Percentiles rank a stretch among this genome's conserved stretches.
phyloP scores from a whole-genome alignment of 2,888 invertebrate genomes.

The Oligia latruncula region DNA sequence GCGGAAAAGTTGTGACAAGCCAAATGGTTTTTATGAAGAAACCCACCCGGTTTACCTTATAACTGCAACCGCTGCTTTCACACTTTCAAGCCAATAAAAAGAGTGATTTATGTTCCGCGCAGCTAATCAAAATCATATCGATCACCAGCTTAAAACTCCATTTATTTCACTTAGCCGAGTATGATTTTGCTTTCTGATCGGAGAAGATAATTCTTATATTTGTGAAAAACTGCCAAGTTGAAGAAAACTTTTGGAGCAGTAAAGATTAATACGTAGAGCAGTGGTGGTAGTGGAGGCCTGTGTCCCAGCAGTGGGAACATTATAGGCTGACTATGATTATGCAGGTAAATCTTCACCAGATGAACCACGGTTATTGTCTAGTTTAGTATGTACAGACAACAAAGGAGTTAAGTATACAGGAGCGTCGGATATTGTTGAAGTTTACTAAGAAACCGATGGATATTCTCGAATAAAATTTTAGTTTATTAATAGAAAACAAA shows the following conservation, averaged over 20 bases:
- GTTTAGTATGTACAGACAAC: too few relatives aligned
- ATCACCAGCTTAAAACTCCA: conserved; percentile 12
- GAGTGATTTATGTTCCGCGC: conserved; percentile 20
- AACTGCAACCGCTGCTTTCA: not conserved
- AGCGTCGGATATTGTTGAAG: too few relatives aligned
- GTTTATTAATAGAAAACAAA: too few relatives aligned
- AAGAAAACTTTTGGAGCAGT: not conserved
- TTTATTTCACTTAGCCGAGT: not conserved
- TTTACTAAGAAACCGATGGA: too few relatives aligned
- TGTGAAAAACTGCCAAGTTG: not conserved
- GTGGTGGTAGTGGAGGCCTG: not conserved
- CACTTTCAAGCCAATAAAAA: conserved; percentile 3
- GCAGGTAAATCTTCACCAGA: not conserved
- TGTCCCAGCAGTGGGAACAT: too few relatives aligned
- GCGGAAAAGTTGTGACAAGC: conserved; percentile 5
- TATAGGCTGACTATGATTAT: too few relatives aligned
- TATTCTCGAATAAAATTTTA: too few relatives aligned
- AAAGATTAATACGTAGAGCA: not conserved
- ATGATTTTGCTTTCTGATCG: not conserved
- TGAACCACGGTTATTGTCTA: too few relatives aligned
- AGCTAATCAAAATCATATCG: not conserved
- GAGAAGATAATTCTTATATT: not conserved
- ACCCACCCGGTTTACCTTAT: not conserved
- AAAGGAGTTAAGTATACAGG: too few relatives aligned
- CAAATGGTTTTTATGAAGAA: not conserved